Conservation (phyloP, 2,113 vertebrate species). For the Seriola aureovittata region DNA sequence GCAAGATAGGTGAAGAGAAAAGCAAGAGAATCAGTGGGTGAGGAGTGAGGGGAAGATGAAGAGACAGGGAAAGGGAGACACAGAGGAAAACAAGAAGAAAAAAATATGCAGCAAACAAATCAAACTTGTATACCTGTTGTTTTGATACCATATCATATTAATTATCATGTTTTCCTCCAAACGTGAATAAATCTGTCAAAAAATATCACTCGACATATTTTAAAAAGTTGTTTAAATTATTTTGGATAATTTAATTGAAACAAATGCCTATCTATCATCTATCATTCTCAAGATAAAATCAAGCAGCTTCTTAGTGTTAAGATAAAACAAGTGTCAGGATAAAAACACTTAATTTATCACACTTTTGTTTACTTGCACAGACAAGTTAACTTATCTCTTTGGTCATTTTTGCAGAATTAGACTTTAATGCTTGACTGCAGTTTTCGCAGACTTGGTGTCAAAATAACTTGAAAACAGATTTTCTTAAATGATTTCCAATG, state of each 20-base stretch:
- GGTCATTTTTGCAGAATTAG: not conserved
- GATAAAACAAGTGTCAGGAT: not conserved
- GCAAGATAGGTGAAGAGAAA: slow-evolving; percentile 36
- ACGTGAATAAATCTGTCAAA: not conserved
- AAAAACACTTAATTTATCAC: not conserved
- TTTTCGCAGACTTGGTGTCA: not conserved
- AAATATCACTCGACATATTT: not conserved
- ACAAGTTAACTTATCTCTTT: not conserved
- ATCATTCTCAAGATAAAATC: not conserved
- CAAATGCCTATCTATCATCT: no score
- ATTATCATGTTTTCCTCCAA: not conserved
- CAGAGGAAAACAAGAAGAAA: not conserved
- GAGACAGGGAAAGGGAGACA: not conserved
- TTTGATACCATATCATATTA: not conserved
- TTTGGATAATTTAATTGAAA: not conserved
- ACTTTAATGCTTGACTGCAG: not conserved
- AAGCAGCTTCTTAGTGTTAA: not conserved
- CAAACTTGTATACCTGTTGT: not conserved
- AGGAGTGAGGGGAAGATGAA: slow-evolving; percentile 4
- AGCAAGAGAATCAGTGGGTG: slow-evolving; percentile 27
- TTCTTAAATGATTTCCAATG: slow-evolving; percentile 12
- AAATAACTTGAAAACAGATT: not conserved
- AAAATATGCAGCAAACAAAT: not conserved
- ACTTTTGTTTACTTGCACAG: not conserved
- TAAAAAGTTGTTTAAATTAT: not conserved